Conservation (phyloP, 2,888 invertebrate genomes). For the Amitus sp. region DNA sequence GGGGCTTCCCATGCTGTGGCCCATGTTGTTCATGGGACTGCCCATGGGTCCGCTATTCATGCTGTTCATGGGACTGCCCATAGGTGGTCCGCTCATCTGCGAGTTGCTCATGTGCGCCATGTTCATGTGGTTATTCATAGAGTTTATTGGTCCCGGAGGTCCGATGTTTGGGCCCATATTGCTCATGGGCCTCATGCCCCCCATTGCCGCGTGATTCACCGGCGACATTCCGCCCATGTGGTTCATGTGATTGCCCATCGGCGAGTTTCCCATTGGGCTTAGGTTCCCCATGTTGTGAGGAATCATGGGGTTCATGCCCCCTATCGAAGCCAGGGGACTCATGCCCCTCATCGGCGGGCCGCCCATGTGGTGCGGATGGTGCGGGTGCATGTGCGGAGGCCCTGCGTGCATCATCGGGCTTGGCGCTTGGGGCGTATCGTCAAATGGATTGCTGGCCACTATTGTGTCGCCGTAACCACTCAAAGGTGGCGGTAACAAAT, state of each 20-base stretch:
- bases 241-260: constrained; percentile 69
- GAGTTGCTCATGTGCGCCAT: constrained; percentile 67
- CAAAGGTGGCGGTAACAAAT: constrained; percentile 84
- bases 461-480: constrained; percentile 94
- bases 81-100: constrained; percentile 68
- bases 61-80: constrained; percentile 73
- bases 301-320: constrained; percentile 65
- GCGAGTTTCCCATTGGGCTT: constrained; percentile 62
- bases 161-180: constrained; percentile 78
- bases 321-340: constrained; percentile 69
- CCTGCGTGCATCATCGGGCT: constrained; percentile 68
- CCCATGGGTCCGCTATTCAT: constrained; percentile 70
- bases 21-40: constrained; percentile 73
- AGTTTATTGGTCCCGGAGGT: constrained; percentile 73
- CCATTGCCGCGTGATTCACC: constrained; percentile 73
- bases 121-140: constrained; percentile 67
- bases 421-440: constrained; percentile 78
- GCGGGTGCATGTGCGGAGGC: constrained; percentile 65
- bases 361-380: constrained; percentile 72
- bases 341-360: constrained; percentile 75
- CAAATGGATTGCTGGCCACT: constrained; percentile 94
- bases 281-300: constrained; percentile 64
- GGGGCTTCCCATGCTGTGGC: constrained; percentile 77
- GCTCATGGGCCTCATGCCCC: constrained; percentile 75
- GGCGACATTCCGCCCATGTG: constrained; percentile 72